A percentile compares a stretch with the other conserved stretches of the same genome.
phyloP scores from a whole-genome alignment of 2,888 invertebrate genomes.

The Pollenia angustigena region DNA sequence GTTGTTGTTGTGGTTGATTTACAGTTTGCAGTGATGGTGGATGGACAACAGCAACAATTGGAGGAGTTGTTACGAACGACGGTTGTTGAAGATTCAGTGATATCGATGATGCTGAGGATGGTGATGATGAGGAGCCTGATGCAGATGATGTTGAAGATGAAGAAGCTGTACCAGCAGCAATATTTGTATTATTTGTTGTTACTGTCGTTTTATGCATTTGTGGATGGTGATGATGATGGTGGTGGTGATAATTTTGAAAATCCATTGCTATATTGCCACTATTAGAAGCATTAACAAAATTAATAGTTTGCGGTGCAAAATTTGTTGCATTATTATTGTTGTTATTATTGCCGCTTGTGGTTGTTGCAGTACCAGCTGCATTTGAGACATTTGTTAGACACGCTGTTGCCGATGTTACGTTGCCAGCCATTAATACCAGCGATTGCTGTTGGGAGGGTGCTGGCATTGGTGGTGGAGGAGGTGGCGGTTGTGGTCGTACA shows the following conservation, averaged over 20 bases:
- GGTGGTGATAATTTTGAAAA: constrained; percentile 65
- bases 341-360: constrained; percentile 56
- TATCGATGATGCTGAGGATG: constrained; percentile 63
- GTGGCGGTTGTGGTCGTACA: constrained; percentile 42
- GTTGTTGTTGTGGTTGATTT: constrained; percentile 45
- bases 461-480: constrained; percentile 36
- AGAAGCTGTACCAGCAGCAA: constrained; percentile 75
- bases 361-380: constrained; percentile 74
- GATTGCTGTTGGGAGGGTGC: constrained; percentile 37
- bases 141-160: constrained; percentile 59
- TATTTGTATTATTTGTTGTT: constrained; percentile 72
- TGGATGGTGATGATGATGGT: constrained; percentile 72
- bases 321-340: constrained; percentile 48
- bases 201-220: constrained; percentile 70
- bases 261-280: constrained; percentile 53
- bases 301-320: constrained; percentile 60
- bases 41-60: constrained; percentile 42
- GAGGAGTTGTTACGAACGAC: constrained; percentile 48
- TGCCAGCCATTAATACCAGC: constrained; percentile 60
- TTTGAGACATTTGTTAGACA: constrained; percentile 67
- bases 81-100: constrained; percentile 60
- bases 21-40: constrained; percentile 43
- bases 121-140: constrained; percentile 59
- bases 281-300: constrained; percentile 62
- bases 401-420: constrained; percentile 55